Evolutionary conservation across 2,888 invertebrate genomes (phyloP), one percentile per base, ranked within the genome.

Genomic region (Dusona sp.): DNA sequence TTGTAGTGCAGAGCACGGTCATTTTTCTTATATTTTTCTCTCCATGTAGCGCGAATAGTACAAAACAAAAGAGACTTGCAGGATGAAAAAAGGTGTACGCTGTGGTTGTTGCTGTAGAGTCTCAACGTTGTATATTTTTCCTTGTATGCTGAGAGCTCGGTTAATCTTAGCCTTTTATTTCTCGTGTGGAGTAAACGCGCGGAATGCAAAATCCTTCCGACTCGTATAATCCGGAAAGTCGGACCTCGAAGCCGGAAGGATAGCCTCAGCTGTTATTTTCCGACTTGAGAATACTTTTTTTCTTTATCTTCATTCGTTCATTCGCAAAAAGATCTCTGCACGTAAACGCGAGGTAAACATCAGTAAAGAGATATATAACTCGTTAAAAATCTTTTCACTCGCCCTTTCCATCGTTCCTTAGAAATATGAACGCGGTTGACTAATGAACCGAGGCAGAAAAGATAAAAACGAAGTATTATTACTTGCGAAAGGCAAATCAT

Each of bases 101-200:
- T 25, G 13, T 25, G 29, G 13, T 61, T 13, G 57, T 61, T 61
- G 25, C 29, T 48, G n/a, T 73, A 48, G 65, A 65, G n/a, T 48
- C 16, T 51, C 45, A 42, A 42, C 38, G 48, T 22, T 36, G 67
- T 25, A 42, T 61, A 25, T 72, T 48, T 77, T 77, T 51, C 57
- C 42, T 38, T 19, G 61, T 29, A 38, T 19, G 36, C 54, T 48
- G 70, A 65, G 73, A 75, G 78, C 75, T 81, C 75, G 70, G 72
- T 48, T 90, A 90, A 90, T 90, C 88, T 61, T 79, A 80, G 77
- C 72, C 82, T 87, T 87, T 90, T 89, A 89, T 90, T 88, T 87
- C 85, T 72, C 88, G 81, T 80, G 81, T 79, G 83, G 81, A 67
- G 83, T 88, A 90, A 90, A 89, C 89, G 88, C 86, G 87, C 85